phyloP scores from a whole-genome alignment of 2,888 invertebrate genomes.

The Eulithis prunata region DNA sequence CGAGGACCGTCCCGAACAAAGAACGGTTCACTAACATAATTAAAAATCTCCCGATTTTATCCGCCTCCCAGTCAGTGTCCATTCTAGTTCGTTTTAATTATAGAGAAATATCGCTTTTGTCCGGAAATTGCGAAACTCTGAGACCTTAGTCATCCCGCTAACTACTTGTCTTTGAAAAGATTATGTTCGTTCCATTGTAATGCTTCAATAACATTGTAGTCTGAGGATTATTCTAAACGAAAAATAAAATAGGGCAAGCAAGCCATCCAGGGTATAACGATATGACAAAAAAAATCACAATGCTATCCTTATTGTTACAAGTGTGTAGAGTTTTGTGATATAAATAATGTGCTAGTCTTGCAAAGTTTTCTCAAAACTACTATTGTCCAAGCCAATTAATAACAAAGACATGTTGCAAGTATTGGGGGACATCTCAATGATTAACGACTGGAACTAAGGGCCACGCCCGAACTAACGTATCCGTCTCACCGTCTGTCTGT shows the following conservation, averaged over 20 bases:
- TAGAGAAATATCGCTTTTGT: constrained; percentile 50
- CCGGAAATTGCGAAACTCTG: constrained; percentile 26
- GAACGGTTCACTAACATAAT: constrained; percentile 62
- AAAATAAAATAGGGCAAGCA: constrained; percentile 1
- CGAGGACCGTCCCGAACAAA: constrained; percentile 51
- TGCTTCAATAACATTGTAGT: background rate
- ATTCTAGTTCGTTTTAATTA: constrained; percentile 56
- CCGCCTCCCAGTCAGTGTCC: constrained; percentile 50
- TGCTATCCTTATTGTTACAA: too few species aligned
- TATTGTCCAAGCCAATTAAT: constrained; percentile 42
- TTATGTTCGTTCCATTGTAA: constrained; percentile 12
- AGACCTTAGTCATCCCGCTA: constrained; percentile 28
- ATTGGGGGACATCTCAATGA: constrained; percentile 43
- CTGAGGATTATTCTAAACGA: background rate
- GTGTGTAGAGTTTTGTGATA: background rate
- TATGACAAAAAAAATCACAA: too few species aligned
- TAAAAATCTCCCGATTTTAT: constrained; percentile 59
- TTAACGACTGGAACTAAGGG: constrained; percentile 43
- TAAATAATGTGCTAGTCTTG: constrained; percentile 11
- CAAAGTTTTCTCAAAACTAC: constrained; percentile 30
- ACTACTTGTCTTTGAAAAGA: constrained; percentile 22
- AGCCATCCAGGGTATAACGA: background rate
- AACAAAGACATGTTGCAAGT: constrained; percentile 42
- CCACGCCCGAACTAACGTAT: constrained; percentile 41
- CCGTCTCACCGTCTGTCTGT: constrained; percentile 51